Percentiles rank a stretch among this genome's conserved stretches.
Conservation (phyloP, 2,888 invertebrate genomes). For the Perithous albicinctus region DNA sequence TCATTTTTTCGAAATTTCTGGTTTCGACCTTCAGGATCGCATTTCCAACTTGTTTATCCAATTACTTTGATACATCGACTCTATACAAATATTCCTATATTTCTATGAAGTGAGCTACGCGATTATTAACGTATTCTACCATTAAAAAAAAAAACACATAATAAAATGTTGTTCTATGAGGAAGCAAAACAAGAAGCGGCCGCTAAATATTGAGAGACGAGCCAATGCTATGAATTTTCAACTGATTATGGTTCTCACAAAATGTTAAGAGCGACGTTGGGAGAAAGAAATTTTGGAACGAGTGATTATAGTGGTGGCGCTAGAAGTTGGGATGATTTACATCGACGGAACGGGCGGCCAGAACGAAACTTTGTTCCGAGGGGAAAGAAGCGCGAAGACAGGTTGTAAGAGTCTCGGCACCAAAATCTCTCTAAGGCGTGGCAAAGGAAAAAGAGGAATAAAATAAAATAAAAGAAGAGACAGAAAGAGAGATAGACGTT, state of each 20-base stretch:
- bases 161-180: background rate
- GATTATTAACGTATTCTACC: background rate
- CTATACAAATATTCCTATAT: background rate
- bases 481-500: slow-evolving; percentile 41
- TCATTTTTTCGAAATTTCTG: no score
- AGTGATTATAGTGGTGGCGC: slow-evolving; percentile 84
- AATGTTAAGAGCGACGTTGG: slow-evolving; percentile 50
- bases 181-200: slow-evolving; percentile 13
- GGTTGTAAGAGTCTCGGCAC: slow-evolving; percentile 49
- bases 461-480: slow-evolving; percentile 47
- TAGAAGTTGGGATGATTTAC: slow-evolving; percentile 83
- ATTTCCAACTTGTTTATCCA: no score
- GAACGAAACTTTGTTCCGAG: slow-evolving; percentile 27
- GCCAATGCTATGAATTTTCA: slow-evolving; percentile 55
- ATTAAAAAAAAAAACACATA: background rate
- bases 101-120: background rate
- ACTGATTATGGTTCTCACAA: slow-evolving; percentile 42
- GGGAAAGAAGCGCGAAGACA: slow-evolving; percentile 40
- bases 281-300: slow-evolving; percentile 62
- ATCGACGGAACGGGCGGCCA: slow-evolving; percentile 73
- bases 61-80: background rate
- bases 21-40: no score
- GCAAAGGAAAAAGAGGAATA: slow-evolving; percentile 48
- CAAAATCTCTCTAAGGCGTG: slow-evolving; percentile 44
- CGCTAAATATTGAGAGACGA: slow-evolving; percentile 32